Evolutionary conservation across 1,140 invertebrate species (phyloP).

Genomic region (Proctacanthus coquilletti): DNA sequence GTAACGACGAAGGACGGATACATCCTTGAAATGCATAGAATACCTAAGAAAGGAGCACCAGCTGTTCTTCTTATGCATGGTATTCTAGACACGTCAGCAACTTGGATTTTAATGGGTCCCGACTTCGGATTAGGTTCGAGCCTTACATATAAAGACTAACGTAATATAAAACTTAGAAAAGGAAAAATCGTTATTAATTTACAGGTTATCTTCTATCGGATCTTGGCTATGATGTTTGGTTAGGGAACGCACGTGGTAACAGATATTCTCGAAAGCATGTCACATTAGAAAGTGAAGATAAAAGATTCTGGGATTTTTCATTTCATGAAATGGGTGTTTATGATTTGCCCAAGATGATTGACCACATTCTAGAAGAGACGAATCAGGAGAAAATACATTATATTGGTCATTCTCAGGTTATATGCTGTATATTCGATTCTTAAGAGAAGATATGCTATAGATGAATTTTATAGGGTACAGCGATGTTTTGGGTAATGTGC

Average conservation of each 20-base stretch:
- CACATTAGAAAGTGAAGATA: conserved; percentile 36
- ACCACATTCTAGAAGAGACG: conserved; percentile 48
- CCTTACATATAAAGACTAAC: background rate
- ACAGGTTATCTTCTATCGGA: conserved; percentile 32
- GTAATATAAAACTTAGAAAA: background rate
- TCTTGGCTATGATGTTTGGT: conserved; percentile 57
- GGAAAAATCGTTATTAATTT: background rate
- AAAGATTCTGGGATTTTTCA: conserved; percentile 60
- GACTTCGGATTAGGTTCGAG: conserved; percentile 39
- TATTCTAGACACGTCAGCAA: conserved; percentile 50
- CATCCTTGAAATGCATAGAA: conserved; percentile 36
- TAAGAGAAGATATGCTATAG: background rate
- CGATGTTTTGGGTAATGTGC: conserved; percentile 43
- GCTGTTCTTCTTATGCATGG: conserved; percentile 49
- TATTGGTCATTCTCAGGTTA: conserved; percentile 42
- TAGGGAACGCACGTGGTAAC: conserved; percentile 53
- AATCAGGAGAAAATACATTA: conserved; percentile 43
- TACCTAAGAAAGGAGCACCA: conserved; percentile 29
- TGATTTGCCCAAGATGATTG: conserved; percentile 61
- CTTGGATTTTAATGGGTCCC: conserved; percentile 52
- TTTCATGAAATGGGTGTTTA: conserved; percentile 64
- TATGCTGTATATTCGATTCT: background rate
- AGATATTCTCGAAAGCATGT: conserved; percentile 43
- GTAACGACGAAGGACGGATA: conserved; percentile 38
- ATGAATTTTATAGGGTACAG: conserved; percentile 46